Evolutionary conservation across 2,797 vertebrate genomes (phyloP).

Genomic region (Carapus acus): DNA sequence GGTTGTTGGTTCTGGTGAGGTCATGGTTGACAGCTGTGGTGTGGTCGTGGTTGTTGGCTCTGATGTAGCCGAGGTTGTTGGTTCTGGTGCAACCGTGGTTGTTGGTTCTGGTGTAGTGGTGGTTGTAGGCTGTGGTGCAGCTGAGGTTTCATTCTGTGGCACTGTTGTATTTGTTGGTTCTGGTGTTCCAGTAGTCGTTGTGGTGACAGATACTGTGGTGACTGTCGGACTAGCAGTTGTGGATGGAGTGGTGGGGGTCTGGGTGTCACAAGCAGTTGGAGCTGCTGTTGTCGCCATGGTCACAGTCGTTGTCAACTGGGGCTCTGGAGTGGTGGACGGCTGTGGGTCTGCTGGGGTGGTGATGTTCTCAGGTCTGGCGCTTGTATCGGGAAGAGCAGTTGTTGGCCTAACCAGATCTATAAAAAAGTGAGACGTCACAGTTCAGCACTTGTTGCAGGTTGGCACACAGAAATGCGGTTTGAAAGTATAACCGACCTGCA

Average conservation of each 20-base stretch:
- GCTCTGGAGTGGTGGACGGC: conserved; percentile 4
- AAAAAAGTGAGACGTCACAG: conserved; percentile 6
- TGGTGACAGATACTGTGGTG: neutral
- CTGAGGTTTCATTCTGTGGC: conserved; percentile 21
- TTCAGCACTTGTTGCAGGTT: neutral
- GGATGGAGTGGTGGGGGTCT: conserved; percentile 4
- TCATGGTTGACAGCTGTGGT: conserved; percentile 6
- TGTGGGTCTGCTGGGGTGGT: conserved; percentile 8
- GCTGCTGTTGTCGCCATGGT: conserved; percentile 2
- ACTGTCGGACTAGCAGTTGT: neutral
- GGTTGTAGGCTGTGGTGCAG: conserved; percentile 9
- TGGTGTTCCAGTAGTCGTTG: neutral
- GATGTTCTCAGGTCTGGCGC: neutral
- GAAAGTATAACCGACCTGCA: conserved; percentile 49
- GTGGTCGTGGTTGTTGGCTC: conserved; percentile 7
- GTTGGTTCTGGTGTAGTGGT: neutral
- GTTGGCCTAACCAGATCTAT: conserved; percentile 39
- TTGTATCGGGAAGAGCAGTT: conserved; percentile 11
- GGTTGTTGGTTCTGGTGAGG: neutral
- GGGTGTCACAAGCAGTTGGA: neutral
- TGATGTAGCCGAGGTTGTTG: conserved; percentile 22
- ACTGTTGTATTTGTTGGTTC: conserved; percentile 18
- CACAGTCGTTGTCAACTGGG: neutral
- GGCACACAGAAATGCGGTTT: neutral
- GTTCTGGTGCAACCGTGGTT: conserved; percentile 4